Percentiles rank a stretch among this genome's conserved stretches.
phyloP scores from a whole-genome alignment of 23 tunicate species.

The Styela clava region DNA sequence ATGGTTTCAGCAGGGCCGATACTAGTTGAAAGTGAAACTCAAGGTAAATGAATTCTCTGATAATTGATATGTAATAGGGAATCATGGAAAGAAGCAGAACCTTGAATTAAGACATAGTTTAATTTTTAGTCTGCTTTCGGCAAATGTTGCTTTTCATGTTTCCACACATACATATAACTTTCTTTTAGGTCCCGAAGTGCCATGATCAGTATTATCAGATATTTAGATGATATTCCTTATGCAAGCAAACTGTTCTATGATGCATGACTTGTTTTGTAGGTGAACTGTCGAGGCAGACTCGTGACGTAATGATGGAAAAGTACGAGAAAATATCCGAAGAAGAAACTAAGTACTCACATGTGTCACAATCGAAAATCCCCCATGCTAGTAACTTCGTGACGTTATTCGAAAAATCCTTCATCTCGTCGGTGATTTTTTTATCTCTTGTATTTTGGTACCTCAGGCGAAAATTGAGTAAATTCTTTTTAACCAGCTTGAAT shows the following conservation, averaged over 20 bases:
- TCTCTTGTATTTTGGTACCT: not conserved
- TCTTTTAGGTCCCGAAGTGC: too few species aligned
- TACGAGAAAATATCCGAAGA: not conserved
- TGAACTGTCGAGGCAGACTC: not conserved
- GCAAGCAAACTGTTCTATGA: too few species aligned
- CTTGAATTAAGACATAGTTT: too few species aligned
- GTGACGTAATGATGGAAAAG: not conserved
- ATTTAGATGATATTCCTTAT: too few species aligned
- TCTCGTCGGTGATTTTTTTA: not conserved
- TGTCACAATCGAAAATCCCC: not conserved
- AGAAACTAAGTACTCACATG: not conserved
- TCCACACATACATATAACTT: too few species aligned
- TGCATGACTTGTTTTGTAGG: too few species aligned
- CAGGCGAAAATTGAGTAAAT: not conserved
- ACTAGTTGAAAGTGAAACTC: not conserved
- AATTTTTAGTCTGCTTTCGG: too few species aligned
- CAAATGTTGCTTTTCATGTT: too few species aligned
- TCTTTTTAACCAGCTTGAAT: too few species aligned
- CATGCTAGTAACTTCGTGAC: not conserved
- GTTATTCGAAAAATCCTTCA: not conserved
- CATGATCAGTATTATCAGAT: too few species aligned
- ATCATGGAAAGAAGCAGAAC: too few species aligned
- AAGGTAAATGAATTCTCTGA: conserved; percentile 1
- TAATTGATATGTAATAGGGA: too few species aligned
- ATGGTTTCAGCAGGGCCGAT: conserved; percentile 82